phyloP scores from a whole-genome alignment of 2,797 vertebrate genomes.

The Pseudochromis fuscus region DNA sequence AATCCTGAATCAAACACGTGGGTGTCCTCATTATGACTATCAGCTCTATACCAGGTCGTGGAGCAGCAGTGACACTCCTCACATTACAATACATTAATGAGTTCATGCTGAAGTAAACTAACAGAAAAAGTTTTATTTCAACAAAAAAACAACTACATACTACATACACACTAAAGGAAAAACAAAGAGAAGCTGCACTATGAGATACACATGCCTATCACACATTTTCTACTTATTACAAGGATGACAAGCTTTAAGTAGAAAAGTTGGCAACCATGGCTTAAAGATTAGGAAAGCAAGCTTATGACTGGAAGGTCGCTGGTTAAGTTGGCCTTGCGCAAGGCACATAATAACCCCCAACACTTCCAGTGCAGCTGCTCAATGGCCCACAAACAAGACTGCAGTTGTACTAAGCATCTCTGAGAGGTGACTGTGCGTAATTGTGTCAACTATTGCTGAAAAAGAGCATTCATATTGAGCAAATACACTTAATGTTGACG shows the following conservation, averaged over 20 bases:
- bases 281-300: slow-evolving; percentile 14
- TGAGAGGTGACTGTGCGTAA: neutral
- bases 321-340: slow-evolving; percentile 46
- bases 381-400: slow-evolving; percentile 40
- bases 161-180: slow-evolving; percentile 6
- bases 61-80: slow-evolving; percentile 3
- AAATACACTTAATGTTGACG: neutral
- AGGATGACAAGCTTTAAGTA: neutral
- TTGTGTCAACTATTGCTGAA: slow-evolving; percentile 20
- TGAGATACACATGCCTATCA: neutral
- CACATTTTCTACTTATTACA: neutral
- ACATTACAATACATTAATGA: neutral
- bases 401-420: slow-evolving; percentile 10
- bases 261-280: neutral
- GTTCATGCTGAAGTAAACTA: neutral
- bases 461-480: neutral
- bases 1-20: slow-evolving; percentile 31
- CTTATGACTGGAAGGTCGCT: slow-evolving; percentile 20
- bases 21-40: slow-evolving; percentile 23
- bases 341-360: slow-evolving; percentile 27
- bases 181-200: neutral
- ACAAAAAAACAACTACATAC: slow-evolving; percentile 1
- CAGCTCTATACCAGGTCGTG: slow-evolving; percentile 22
- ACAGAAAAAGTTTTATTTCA: neutral
- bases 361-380: slow-evolving; percentile 35